Evolutionary conservation across 2,888 invertebrate species (phyloP).

Genomic region (Lutraria lutraria): DNA sequence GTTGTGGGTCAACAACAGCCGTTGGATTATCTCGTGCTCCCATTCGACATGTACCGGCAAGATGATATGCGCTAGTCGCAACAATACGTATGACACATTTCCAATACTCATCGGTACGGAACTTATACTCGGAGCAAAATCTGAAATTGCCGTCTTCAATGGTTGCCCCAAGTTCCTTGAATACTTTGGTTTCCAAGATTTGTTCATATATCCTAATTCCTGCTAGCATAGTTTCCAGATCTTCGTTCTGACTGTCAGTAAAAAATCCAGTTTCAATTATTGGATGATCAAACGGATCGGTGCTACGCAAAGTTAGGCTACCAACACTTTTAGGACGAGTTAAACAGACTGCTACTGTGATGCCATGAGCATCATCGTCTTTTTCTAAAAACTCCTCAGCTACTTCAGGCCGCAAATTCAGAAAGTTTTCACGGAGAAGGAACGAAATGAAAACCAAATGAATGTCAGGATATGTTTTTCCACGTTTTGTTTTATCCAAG

Average conservation of each 20-base stretch:
- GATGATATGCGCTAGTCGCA: slow-evolving; percentile 88
- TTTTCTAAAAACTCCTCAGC: neutral
- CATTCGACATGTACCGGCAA: slow-evolving; percentile 92
- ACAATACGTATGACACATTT: slow-evolving; percentile 52
- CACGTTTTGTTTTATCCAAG: neutral
- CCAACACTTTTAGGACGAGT: slow-evolving; percentile 91
- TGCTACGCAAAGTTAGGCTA: slow-evolving; percentile 91
- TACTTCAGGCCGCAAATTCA: neutral
- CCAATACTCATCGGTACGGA: slow-evolving; percentile 66
- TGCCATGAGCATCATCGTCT: slow-evolving; percentile 78
- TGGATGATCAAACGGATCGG: slow-evolving; percentile 93
- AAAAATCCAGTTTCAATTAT: slow-evolving; percentile 97
- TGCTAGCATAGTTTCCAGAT: slow-evolving; percentile 87
- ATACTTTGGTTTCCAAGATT: slow-evolving; percentile 43
- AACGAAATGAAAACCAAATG: slow-evolving; percentile 38
- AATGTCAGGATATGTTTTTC: slow-evolving; percentile 47
- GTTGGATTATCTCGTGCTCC: slow-evolving; percentile 87
- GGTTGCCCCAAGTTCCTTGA: slow-evolving; percentile 53
- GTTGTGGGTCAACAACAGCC: slow-evolving; percentile 90
- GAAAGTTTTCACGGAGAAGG: neutral
- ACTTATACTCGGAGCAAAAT: slow-evolving; percentile 48
- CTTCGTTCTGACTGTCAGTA: slow-evolving; percentile 87
- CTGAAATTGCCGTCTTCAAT: slow-evolving; percentile 42
- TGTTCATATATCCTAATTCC: slow-evolving; percentile 54
- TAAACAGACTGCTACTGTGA: slow-evolving; percentile 36